Base-by-base conservation (phyloP, 2,888 invertebrate species). In the Euspilapteryx auroguttella region DNA sequence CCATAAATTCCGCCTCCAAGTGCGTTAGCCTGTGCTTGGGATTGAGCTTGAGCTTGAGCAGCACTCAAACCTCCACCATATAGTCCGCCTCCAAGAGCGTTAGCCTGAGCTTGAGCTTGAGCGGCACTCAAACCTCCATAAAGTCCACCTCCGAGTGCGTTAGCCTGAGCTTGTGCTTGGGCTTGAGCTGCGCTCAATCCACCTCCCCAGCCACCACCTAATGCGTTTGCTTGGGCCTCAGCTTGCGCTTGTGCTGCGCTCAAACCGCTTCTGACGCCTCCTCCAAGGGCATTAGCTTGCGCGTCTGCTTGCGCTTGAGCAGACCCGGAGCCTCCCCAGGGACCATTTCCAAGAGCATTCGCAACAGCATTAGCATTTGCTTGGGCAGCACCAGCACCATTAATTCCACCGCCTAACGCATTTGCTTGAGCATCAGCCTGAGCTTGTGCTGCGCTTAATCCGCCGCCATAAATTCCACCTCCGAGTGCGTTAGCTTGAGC, bases 391-490 rank as follows among this genome's bases (percentile, higher is more conserved):
- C 21, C 21, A n/a, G n/a, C n/a, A n/a, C n/a, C n/a, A n/a, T n/a
- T n/a, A n/a, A n/a, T n/a, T n/a, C 27, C 27, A 10, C 27, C 27
- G 3, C 23, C 26, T 6, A 25, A 2, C 9, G 28, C 33, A 4
- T 30, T 23, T 2, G 32, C 32, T 1, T 24, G 2, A 11, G 30
- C 28, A 8, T 31, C 21, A 3, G 25, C 25, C 17, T 12, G 12
- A n/a, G 24, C 23, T 9, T 24, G 9, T 12, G 12, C 10, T 9
- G 3, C 13, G 9, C 13, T 9, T 2, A 12, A 8, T 11, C 10
- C 23, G 11, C 14, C 5, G 8, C 24, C 11, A 7, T 24, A 4
- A 14, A 3, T 9, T n/a, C n/a, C n/a, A n/a, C 6, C 10, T 10
- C 7, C 12, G 11, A 12, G 7, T 21, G 21, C 28, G 6, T 28